A percentile compares a stretch with the other conserved stretches of the same genome.
phyloP scores from a whole-genome alignment of 2,888 invertebrate species.

The Arctia plantaginis region DNA sequence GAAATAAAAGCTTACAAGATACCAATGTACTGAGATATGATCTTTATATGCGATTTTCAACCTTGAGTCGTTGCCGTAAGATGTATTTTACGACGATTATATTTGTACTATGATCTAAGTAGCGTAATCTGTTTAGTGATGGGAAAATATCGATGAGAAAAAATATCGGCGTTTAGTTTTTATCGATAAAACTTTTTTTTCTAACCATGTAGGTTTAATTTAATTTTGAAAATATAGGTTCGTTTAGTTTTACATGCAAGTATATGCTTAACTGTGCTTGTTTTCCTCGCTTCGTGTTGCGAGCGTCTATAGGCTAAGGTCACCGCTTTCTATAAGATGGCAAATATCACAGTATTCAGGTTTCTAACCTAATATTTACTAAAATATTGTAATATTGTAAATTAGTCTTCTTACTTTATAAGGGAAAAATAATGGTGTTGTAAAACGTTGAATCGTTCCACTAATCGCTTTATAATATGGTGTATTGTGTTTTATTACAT shows the following conservation, averaged over 20 bases:
- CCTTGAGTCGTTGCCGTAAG: slow-evolving; percentile 6
- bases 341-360: too few species aligned
- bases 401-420: background rate
- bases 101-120: slow-evolving; percentile 59
- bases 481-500: background rate
- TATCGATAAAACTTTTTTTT: slow-evolving; percentile 33
- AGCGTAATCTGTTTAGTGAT: slow-evolving; percentile 64
- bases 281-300: background rate
- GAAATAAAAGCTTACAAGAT: slow-evolving; percentile 20
- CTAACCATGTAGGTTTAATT: too few species aligned
- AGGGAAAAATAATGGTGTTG: background rate
- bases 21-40: background rate
- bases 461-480: background rate
- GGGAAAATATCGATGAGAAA: slow-evolving; percentile 42
- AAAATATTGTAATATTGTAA: too few species aligned
- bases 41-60: slow-evolving; percentile 3
- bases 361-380: too few species aligned
- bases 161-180: background rate
- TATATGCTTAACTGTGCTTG: too few species aligned
- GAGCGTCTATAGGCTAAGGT: too few species aligned
- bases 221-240: too few species aligned
- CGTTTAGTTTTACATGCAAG: too few species aligned
- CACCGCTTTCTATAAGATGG: too few species aligned
- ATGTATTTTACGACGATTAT: slow-evolving; percentile 26
- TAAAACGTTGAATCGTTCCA: background rate